Evolutionary conservation across 64 coral and sea anemone species (phyloP), one percentile per base, ranked within the genome.

Genomic region (Pocillopora verrucosa): DNA sequence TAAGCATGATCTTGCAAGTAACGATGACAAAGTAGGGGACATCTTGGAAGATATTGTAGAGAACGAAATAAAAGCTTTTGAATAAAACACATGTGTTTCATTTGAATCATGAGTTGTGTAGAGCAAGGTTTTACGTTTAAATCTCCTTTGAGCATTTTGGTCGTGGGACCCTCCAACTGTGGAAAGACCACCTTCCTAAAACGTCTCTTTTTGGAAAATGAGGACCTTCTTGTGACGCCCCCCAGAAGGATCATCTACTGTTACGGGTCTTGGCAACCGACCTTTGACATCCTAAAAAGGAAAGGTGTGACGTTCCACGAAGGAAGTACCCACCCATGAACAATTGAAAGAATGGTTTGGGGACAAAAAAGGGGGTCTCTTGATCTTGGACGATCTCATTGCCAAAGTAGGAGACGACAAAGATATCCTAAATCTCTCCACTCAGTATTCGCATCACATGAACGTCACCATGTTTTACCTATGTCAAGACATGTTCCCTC

Each of bases 311-410:
- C 4, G 0, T 81, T 81, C 61, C 78, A 81, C 25, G 1, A 30
- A 81, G 7, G 59, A 58, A 0, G 36, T 81, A 16, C 78, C 78
- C 0, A 13, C 16, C 1, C 9, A 9, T 2, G 24, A 62, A 0
- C 5, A 9, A 1, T 80, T 63, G 14, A 3, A 34, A 0, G 15
- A 13, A 13, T 59, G 78, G 56, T 80, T 62, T 16, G 58, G 24
- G 0, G 0, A 17, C 12, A 4, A 3, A 45, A 2, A 62, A 4
- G 59, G 78, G 0, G 92, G 92, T 10, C 22, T 94, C 2, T 65
- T 94, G 56, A 58, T 89, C 14, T 4, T 94, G 60, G 92, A 94
- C 51, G 90, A 92, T 37, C 60, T 87, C 11, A 92, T 87, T 74
- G 38, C 11, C 0, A 0, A 37, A 24, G 72, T 79, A 19, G 70